Base-by-base conservation (phyloP, 2,888 invertebrate genomes). In the Drosophila kambysellisi region DNA sequence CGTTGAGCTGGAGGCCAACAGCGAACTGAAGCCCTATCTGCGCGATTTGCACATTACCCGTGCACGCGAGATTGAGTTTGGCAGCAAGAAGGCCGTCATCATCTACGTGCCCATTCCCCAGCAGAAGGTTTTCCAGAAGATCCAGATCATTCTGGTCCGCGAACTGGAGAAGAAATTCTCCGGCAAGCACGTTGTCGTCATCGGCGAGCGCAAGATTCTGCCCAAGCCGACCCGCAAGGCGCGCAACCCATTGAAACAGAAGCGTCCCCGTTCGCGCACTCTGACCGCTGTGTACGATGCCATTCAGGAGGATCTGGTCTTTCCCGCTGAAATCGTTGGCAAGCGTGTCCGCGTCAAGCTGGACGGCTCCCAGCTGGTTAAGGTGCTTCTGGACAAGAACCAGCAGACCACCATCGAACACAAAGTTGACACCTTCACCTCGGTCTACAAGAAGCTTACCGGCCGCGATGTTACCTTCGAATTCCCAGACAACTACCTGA, bases 81-180 rank as follows among this genome's bases (percentile, higher is more conserved):
- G 97, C 92, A 97, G 96, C 92, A 99, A 99, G 93, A 99, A 99
- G 95, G 98, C 98, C 62, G 97, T 99, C 93, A 98, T 99, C 93
- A 98, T 99, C 94, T 99, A 98, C 93, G 99, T 99, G 91, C 99
- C 99, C 74, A 99, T 99, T 94, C 99, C 99, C 76, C 99, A 99
- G 94, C 95, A 99, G 94, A 98, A 97, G 94, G 96, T 96, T 72
- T 99, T 99, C 95, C 99, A 99, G 94, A 99, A 99, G 94, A 97
- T 99, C 88, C 99, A 99, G 94, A 97, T 97, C 81, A 95, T 99
- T 84, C 94, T 99, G 91, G 99, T 99, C 53, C 96, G 99, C 90
- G 99, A 99, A 93, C 94, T 99, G 92, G 99, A 99, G 94, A 99
- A 99, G 96, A 99, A 99, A 93, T 99, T 99, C 95, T 98, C 98